Percentiles rank a stretch among this genome's conserved stretches.
These are phyloP conservation scores for Penaeus japonicus DNA, from an alignment of 1,140 invertebrate species.

Conservation along the genomic window DNA sequence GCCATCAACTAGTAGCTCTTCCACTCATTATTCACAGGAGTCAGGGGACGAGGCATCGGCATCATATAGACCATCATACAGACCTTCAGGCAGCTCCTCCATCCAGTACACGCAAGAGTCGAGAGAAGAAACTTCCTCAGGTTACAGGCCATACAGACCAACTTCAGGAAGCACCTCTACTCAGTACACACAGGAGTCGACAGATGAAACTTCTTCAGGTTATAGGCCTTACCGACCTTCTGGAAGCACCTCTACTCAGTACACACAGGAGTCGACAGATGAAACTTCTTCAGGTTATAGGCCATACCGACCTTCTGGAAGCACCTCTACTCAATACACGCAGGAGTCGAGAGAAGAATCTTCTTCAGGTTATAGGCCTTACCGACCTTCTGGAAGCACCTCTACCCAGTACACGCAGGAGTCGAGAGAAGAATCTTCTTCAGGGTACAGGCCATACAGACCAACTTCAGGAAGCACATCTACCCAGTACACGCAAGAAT, in stretches of 20 bases:
- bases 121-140: background rate
- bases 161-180: background rate
- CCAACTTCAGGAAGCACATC: background rate
- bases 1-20: background rate
- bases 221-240: background rate
- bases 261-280: background rate
- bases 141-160: constrained; percentile 7
- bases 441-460: background rate
- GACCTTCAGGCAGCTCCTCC: background rate
- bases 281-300: background rate
- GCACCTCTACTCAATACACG: background rate
- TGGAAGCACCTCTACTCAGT: background rate
- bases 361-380: background rate
- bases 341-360: background rate
- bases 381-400: background rate
- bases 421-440: background rate
- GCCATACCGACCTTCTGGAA: background rate
- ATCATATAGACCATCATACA: background rate
- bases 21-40: background rate
- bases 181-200: background rate
- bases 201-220: background rate
- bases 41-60: background rate
- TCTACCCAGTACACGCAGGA: background rate
- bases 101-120: background rate
- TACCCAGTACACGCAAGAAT: background rate